phyloP scores from a whole-genome alignment of 2,113 vertebrate genomes.

The Platichthys stellatus region DNA sequence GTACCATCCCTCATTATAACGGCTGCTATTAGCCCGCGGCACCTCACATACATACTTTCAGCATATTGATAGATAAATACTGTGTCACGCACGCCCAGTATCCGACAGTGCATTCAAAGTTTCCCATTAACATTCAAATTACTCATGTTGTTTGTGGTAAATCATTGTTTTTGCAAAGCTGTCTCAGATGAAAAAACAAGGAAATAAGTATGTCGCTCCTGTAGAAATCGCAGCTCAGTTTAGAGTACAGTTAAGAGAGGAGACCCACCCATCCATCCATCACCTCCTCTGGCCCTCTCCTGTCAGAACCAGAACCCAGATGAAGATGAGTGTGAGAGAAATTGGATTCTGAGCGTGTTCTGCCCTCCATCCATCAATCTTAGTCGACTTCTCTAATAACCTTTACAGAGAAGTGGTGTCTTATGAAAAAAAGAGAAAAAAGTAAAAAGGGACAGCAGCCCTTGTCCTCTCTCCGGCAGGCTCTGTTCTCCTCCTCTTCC shows the following conservation, averaged over 20 bases:
- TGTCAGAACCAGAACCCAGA: conserved; percentile 63
- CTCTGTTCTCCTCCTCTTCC: conserved; percentile 30
- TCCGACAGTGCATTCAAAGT: conserved; percentile 22
- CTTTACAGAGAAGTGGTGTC: conserved; percentile 64
- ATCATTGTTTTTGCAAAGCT: conserved; percentile 27
- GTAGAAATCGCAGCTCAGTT: too few relatives aligned
- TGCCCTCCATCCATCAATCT: conserved; percentile 73
- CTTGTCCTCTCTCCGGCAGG: conserved; percentile 34
- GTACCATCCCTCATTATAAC: conserved; percentile 74
- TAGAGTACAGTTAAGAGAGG: conserved; percentile 4
- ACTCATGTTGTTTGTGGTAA: conserved; percentile 41
- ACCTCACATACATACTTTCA: conserved; percentile 34
- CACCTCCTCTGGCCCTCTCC: conserved; percentile 40
- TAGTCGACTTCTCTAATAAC: conserved; percentile 64
- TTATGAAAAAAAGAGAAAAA: conserved; percentile 50
- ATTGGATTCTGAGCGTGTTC: conserved; percentile 65
- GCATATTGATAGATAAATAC: conserved; percentile 45
- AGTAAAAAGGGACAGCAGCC: conserved; percentile 41
- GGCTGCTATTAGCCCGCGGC: conserved; percentile 52
- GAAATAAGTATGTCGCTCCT: conserved; percentile 13
- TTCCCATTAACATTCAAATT: conserved; percentile 36
- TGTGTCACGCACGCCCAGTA: conserved; percentile 4
- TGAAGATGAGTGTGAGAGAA: conserved; percentile 74
- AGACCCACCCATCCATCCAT: conserved; percentile 48
- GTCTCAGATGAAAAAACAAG: conserved; percentile 23